Evolutionary conservation across 2,797 vertebrate genomes (phyloP).

Genomic region (Rachycentron canadum): DNA sequence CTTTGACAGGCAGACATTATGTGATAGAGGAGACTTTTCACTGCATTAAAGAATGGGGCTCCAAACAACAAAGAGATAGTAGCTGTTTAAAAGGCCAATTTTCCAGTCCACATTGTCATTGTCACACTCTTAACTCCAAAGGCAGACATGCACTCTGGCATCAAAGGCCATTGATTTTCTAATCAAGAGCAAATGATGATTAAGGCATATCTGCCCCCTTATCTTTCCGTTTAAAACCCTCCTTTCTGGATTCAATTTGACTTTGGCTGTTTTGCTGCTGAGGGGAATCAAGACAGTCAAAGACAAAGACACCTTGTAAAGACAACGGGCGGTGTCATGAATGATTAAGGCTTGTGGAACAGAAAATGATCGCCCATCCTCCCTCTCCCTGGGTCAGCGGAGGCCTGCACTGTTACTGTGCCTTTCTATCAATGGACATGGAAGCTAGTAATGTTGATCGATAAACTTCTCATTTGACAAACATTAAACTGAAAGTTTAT

Average conservation of each 20-base stretch:
- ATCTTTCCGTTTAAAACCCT: slow-evolving; percentile 87
- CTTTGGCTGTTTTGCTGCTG: slow-evolving; percentile 80
- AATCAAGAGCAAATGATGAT: slow-evolving; percentile 88
- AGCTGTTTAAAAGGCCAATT: slow-evolving; percentile 86
- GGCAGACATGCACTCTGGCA: slow-evolving; percentile 86
- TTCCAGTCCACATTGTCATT: slow-evolving; percentile 87
- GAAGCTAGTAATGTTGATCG: slow-evolving; percentile 44
- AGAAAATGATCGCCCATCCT: slow-evolving; percentile 72
- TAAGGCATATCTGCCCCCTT: slow-evolving; percentile 87
- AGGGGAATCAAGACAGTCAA: slow-evolving; percentile 77
- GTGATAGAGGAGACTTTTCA: slow-evolving; percentile 84
- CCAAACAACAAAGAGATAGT: slow-evolving; percentile 84
- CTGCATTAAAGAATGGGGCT: slow-evolving; percentile 82
- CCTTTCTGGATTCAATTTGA: slow-evolving; percentile 86
- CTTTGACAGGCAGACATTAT: slow-evolving; percentile 86
- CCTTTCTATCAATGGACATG: slow-evolving; percentile 52
- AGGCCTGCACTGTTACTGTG: slow-evolving; percentile 31
- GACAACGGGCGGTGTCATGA: slow-evolving; percentile 76
- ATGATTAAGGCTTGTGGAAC: slow-evolving; percentile 73
- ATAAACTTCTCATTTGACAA: slow-evolving; percentile 55
- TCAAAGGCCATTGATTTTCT: slow-evolving; percentile 90
- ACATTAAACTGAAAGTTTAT: slow-evolving; percentile 52
- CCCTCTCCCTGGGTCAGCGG: slow-evolving; percentile 55
- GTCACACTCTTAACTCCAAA: slow-evolving; percentile 86
- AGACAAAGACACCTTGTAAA: slow-evolving; percentile 84